These are phyloP conservation scores for Drosophila austrosaltans DNA, from an alignment of 2,888 invertebrate genomes.

Conservation along the genomic window DNA sequence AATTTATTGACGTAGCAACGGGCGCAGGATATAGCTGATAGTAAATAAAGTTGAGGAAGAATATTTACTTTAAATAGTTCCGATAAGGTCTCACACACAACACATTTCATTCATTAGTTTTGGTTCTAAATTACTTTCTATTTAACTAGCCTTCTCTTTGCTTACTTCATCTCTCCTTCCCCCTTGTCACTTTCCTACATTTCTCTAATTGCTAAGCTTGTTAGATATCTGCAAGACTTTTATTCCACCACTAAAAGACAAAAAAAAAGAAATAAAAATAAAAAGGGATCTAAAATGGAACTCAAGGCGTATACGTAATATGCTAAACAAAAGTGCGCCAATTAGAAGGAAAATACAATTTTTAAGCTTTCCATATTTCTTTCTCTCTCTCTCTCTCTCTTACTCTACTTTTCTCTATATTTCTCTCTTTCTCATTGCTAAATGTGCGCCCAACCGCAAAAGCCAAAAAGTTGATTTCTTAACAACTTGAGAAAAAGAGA, in stretches of 20 bases:
- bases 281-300: slow-evolving; percentile 8
- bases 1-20: no score
- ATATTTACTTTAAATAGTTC: no score
- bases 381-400: background rate
- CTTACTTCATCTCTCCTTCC: background rate
- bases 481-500: slow-evolving; percentile 54
- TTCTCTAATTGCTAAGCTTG: slow-evolving; percentile 73
- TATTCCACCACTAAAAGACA: slow-evolving; percentile 19
- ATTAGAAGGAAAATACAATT: slow-evolving; percentile 72
- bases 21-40: no score
- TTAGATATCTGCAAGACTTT: slow-evolving; percentile 64
- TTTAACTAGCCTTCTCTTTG: background rate
- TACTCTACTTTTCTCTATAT: slow-evolving; percentile 23
- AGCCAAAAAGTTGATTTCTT: slow-evolving; percentile 76
- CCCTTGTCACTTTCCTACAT: slow-evolving; percentile 29
- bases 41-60: no score
- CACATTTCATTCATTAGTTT: background rate
- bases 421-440: slow-evolving; percentile 34
- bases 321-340: slow-evolving; percentile 77
- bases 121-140: background rate
- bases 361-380: slow-evolving; percentile 59
- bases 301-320: slow-evolving; percentile 49
- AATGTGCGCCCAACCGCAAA: slow-evolving; percentile 68
- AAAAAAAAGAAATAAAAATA: slow-evolving; percentile 14
- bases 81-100: no score